Evolutionary conservation across 37 sponge, comb jelly and placozoan genomes (phyloP), one percentile per base, ranked within the genome.

Genomic region (Eunapius fragilis): DNA sequence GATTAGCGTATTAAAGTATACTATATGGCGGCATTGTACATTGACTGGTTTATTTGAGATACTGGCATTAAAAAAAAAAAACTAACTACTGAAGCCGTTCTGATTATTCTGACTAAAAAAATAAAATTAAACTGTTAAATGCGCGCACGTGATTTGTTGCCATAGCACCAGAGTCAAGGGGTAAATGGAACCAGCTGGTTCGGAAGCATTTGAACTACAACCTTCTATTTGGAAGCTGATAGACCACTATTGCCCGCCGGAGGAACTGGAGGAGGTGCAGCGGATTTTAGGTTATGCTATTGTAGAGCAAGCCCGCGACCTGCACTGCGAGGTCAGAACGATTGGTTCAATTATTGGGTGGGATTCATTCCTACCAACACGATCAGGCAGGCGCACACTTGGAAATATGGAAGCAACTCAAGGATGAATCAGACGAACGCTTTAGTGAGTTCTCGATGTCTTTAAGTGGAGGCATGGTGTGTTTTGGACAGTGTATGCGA

Each of bases 301-400:
- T 35, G 85, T 94, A 23, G 91, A 94, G 32, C 88, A 90, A 34
- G 68, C 88, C n/a, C 45, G 76, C 31, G 94, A 94, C 49, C 84
- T 94, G 19, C 31, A 71, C 48, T 47, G 83, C 25, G 94, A 94
- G 88, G 94, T 94, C 25, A 37, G 85, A 7, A n/a, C n/a, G n/a
- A n/a, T n/a, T n/a, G n/a, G n/a, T 26, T 26, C 5, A 72, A 12
- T 72, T 30, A 72, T 1, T 33, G 73, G 14, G 12, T 72, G 27
- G 17, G 27, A 14, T 10, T 13, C 73, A 72, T 81, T 47, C n/a
- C n/a, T n/a, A n/a, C n/a, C n/a, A n/a, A n/a, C n/a, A n/a, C n/a
- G n/a, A n/a, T n/a, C 70, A 93, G 94, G 94, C 87, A 5, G 70
- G 47, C 3, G 27, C 78, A 0, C 48, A 85, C 33, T 71, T 90